A percentile compares a stretch with the other conserved stretches of the same genome.
Conservation (phyloP, 2,797 vertebrate species). For the Gorsachius magnificus region DNA sequence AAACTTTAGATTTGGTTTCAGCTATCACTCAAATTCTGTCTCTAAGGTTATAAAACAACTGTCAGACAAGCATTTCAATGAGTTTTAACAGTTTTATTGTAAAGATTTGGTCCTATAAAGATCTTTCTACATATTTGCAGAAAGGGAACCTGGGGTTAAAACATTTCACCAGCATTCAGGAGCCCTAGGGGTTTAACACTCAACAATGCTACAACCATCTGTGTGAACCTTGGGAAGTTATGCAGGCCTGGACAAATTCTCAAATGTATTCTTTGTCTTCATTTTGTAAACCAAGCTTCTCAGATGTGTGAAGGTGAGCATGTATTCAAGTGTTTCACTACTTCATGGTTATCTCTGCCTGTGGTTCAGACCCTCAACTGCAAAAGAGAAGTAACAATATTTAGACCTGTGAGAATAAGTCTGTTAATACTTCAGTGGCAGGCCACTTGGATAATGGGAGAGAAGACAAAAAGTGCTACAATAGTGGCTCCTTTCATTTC, state of each 20-base stretch:
- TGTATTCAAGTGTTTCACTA: neutral
- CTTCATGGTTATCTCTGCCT: neutral
- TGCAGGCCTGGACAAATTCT: neutral
- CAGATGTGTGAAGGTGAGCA: neutral
- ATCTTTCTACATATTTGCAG: neutral
- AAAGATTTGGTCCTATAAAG: neutral
- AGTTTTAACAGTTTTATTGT: neutral
- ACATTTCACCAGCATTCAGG: neutral
- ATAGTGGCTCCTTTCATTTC: neutral
- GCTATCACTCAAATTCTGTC: neutral
- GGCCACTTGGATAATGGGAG: neutral
- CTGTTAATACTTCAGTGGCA: neutral
- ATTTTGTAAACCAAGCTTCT: neutral
- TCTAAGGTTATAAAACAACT: neutral
- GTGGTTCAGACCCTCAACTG: neutral
- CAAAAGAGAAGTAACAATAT: neutral
- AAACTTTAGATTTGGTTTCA: slow-evolving; percentile 18
- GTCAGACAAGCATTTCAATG: neutral
- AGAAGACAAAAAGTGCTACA: neutral
- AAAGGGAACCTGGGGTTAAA: neutral
- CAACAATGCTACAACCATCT: neutral
- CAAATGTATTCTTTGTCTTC: neutral
- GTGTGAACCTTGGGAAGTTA: neutral
- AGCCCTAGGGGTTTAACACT: neutral
- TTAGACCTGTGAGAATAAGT: neutral